Conservation (phyloP, 2,113 vertebrate species). For the Glareola pratincola region DNA sequence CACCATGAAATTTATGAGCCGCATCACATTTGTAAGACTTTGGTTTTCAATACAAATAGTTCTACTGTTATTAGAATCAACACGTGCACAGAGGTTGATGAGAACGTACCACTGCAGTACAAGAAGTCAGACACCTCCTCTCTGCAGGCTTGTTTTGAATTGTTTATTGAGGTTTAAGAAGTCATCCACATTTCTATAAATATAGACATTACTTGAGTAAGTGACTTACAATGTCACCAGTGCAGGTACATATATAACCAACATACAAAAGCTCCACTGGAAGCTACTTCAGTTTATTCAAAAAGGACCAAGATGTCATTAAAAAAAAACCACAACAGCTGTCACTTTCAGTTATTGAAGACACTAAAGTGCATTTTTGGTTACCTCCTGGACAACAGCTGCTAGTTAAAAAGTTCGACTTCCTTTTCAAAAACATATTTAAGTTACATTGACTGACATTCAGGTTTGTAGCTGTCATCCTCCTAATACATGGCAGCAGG, state of each 20-base stretch:
- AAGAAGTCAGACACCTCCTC: slow-evolving; percentile 61
- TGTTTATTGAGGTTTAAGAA: slow-evolving; percentile 77
- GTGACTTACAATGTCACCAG: slow-evolving; percentile 76
- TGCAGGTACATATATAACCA: slow-evolving; percentile 76
- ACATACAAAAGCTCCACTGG: slow-evolving; percentile 72
- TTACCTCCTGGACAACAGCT: slow-evolving; percentile 69
- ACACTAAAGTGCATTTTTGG: slow-evolving; percentile 75
- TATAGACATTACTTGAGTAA: slow-evolving; percentile 77
- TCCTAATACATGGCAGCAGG: slow-evolving; percentile 41
- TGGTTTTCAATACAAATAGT: background rate
- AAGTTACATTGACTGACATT: slow-evolving; percentile 57
- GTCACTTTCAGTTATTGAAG: slow-evolving; percentile 63
- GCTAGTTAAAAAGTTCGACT: slow-evolving; percentile 50
- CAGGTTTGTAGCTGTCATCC: slow-evolving; percentile 41
- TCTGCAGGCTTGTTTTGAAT: slow-evolving; percentile 64
- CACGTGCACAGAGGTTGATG: background rate
- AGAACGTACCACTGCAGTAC: background rate
- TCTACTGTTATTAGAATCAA: background rate
- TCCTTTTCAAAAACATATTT: background rate
- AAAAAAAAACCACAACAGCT: slow-evolving; percentile 15
- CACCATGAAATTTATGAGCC: background rate
- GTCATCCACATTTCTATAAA: slow-evolving; percentile 78
- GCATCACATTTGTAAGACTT: background rate
- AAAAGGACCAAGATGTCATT: slow-evolving; percentile 65
- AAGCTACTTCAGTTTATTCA: slow-evolving; percentile 72